Conservation (phyloP, 1,140 invertebrate genomes). For the Phymastichus coffea region DNA sequence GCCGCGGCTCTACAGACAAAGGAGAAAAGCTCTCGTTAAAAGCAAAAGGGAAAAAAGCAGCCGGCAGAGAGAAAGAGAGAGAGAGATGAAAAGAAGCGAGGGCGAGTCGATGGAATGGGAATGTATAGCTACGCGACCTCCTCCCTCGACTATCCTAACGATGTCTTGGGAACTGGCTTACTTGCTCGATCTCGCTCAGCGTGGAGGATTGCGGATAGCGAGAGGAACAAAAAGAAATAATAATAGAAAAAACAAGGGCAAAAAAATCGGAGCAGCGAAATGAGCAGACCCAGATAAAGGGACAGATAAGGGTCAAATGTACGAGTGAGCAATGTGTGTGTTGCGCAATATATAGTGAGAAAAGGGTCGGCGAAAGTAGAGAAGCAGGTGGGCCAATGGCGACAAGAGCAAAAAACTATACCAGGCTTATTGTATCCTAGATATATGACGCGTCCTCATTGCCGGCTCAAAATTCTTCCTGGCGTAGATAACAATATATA, state of each 20-base stretch:
- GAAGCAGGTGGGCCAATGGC: background rate
- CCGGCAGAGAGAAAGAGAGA: background rate
- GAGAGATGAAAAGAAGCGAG: background rate
- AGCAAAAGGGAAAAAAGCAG: slow-evolving; percentile 3
- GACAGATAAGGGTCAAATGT: slow-evolving; percentile 25
- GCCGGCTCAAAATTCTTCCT: too few species aligned
- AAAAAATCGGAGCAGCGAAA: slow-evolving; percentile 27
- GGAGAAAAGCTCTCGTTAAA: slow-evolving; percentile 20
- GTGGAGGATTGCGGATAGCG: too few species aligned
- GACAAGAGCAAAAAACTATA: slow-evolving; percentile 24
- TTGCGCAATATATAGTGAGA: background rate
- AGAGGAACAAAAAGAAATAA: background rate
- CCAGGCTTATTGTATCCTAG: too few species aligned
- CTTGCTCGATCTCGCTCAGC: background rate
- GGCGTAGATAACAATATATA: too few species aligned
- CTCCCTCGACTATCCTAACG: background rate
- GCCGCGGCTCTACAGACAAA: slow-evolving; percentile 2
- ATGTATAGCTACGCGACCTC: slow-evolving; percentile 4
- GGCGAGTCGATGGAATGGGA: slow-evolving; percentile 1
- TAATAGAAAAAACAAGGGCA: slow-evolving; percentile 23
- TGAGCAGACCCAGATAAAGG: slow-evolving; percentile 27
- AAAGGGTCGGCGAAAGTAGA: background rate
- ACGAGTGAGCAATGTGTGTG: background rate
- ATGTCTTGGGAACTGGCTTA: slow-evolving; percentile 25
- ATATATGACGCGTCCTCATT: too few species aligned